Evolutionary conservation across 2,113 vertebrate genomes (phyloP).

Genomic region (Callocephalon fimbriatum): DNA sequence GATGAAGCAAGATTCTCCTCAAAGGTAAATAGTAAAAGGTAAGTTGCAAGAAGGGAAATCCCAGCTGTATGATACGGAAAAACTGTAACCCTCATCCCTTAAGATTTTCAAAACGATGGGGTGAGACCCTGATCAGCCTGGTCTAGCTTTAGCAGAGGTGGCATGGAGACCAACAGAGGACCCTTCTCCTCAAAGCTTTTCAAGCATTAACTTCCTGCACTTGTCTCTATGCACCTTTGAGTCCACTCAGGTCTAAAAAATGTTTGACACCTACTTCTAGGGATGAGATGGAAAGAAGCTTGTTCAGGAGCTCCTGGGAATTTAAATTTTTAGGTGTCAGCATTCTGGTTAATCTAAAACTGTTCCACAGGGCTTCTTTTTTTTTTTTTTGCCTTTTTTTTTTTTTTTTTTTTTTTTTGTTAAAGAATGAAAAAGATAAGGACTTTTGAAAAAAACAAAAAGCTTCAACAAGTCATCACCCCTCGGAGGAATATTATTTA

Average conservation of each 20-base stretch:
- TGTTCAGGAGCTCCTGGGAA: neutral
- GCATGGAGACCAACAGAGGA: neutral
- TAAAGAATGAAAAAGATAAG: neutral
- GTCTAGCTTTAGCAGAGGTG: neutral
- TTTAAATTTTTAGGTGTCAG: neutral
- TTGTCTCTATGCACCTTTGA: neutral
- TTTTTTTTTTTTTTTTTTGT: too few species aligned
- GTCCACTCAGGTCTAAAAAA: too few species aligned
- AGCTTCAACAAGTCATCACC: neutral
- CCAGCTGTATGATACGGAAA: rapidly evolving
- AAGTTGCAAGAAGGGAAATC: neutral
- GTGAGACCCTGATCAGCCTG: neutral
- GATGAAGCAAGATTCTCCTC: neutral
- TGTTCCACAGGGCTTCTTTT: rapidly evolving
- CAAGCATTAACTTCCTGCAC: neutral
- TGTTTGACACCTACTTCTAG: neutral
- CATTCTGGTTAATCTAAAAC: neutral
- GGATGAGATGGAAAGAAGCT: neutral
- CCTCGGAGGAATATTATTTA: too few species aligned
- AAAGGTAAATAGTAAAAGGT: neutral
- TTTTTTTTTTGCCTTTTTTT: neutral
- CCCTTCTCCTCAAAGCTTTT: neutral
- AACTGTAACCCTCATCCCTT: neutral
- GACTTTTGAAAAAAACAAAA: neutral
- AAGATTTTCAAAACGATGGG: neutral